Conservation (phyloP, 2,888 invertebrate species). For the Aphodius granarius region DNA sequence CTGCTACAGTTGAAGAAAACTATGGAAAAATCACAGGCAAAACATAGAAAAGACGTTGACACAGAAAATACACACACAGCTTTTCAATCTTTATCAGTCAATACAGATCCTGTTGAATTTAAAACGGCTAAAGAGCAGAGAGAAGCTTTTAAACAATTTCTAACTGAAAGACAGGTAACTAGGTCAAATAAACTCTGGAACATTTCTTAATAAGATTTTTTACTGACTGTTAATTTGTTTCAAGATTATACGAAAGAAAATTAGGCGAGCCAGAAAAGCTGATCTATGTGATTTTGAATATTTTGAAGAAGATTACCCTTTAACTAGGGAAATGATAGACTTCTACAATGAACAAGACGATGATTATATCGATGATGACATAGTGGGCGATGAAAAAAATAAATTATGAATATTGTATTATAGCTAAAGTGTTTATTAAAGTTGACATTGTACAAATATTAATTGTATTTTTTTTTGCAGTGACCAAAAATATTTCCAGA, state of each 20-base stretch:
- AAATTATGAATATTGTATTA: not conserved
- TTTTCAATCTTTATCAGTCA: constrained; percentile 31
- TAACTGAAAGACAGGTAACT: constrained; percentile 57
- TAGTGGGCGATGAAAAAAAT: constrained; percentile 22
- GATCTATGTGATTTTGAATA: constrained; percentile 40
- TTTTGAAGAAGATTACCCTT: constrained; percentile 42
- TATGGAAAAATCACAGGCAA: constrained; percentile 45
- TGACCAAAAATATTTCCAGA: too few relatives aligned
- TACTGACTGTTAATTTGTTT: constrained; percentile 26
- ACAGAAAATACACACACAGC: not conserved
- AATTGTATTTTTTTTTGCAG: not conserved
- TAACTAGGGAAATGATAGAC: constrained; percentile 37
- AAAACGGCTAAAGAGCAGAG: constrained; percentile 49
- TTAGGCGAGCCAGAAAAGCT: constrained; percentile 38
- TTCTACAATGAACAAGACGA: constrained; percentile 34
- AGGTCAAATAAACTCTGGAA: not conserved
- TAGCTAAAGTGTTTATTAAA: not conserved
- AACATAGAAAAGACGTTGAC: constrained; percentile 33
- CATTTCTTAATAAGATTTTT: too few relatives aligned
- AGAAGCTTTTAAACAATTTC: constrained; percentile 59
- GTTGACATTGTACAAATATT: not conserved
- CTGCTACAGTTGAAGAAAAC: constrained; percentile 43
- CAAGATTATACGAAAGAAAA: constrained; percentile 41
- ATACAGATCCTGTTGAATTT: constrained; percentile 41
- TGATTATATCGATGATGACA: constrained; percentile 39